Evolutionary conservation across 2,797 vertebrate genomes (phyloP).

Genomic region (Tadarida brasiliensis): DNA sequence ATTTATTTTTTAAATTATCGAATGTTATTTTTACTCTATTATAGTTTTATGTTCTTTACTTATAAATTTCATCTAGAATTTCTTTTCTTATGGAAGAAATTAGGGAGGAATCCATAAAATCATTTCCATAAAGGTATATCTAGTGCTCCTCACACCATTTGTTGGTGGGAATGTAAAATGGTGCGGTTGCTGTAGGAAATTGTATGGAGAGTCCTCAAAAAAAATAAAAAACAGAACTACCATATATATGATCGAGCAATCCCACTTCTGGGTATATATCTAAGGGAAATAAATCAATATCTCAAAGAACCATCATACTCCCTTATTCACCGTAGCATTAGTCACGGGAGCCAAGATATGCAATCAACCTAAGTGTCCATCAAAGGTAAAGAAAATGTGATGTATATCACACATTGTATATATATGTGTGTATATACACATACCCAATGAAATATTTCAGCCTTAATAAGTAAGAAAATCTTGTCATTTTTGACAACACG

Average conservation of each 20-base stretch:
- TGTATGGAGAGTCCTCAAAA: not conserved
- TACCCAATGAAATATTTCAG: not conserved
- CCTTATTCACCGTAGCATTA: no score
- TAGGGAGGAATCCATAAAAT: not conserved
- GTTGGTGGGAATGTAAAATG: not conserved
- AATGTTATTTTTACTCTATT: not conserved
- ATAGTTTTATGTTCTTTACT: not conserved
- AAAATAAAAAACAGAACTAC: not conserved
- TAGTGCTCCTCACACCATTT: not conserved
- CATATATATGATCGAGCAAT: not conserved
- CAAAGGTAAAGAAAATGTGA: not conserved
- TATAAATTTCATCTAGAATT: not conserved
- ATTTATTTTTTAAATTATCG: conserved; percentile 16
- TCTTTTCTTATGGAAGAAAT: not conserved
- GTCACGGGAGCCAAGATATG: not conserved
- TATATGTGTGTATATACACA: not conserved
- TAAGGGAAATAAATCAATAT: no score
- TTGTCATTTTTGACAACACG: no score
- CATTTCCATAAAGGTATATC: not conserved
- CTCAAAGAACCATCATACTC: no score
- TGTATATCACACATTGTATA: not conserved
- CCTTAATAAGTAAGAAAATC: not conserved
- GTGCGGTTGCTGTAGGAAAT: not conserved
- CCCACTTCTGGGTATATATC: no score
- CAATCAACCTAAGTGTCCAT: not conserved